Conservation (phyloP, 1,140 invertebrate genomes). For the Leptonema lineaticorne region DNA sequence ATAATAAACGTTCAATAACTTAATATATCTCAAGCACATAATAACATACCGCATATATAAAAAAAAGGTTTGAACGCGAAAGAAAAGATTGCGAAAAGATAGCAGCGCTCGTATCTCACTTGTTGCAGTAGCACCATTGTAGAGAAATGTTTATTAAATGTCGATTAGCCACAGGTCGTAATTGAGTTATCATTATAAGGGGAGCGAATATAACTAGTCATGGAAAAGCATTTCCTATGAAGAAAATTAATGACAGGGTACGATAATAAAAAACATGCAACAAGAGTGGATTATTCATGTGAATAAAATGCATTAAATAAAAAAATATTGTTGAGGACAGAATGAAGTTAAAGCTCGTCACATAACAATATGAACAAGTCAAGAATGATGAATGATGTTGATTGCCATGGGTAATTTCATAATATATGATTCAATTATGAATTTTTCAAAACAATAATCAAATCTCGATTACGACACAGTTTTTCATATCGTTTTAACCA, state of each 20-base stretch:
- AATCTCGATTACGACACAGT: constrained; percentile 12
- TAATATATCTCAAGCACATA: not conserved
- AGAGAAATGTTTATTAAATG: constrained; percentile 25
- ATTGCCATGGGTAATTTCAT: constrained; percentile 4
- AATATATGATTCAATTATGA: constrained; percentile 17
- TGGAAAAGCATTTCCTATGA: not conserved
- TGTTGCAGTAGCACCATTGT: constrained; percentile 4
- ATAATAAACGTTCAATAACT: not conserved
- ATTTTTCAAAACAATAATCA: constrained; percentile 7
- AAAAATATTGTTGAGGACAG: no score
- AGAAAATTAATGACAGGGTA: not conserved
- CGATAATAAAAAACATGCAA: no score
- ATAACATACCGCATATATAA: no score
- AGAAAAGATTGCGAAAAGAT: no score
- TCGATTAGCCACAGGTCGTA: constrained; percentile 19
- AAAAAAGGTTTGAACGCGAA: no score
- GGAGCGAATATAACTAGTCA: not conserved
- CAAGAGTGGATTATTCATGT: not conserved
- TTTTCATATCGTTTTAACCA: not conserved
- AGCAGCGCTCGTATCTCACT: not conserved
- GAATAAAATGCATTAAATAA: no score
- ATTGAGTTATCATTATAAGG: constrained; percentile 15
- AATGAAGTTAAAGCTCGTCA: no score
- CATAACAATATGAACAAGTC: not conserved
- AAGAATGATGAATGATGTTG: constrained; percentile 9